Evolutionary conservation across 2,888 invertebrate species (phyloP).

Genomic region (Allophyes oxyacanthae): DNA sequence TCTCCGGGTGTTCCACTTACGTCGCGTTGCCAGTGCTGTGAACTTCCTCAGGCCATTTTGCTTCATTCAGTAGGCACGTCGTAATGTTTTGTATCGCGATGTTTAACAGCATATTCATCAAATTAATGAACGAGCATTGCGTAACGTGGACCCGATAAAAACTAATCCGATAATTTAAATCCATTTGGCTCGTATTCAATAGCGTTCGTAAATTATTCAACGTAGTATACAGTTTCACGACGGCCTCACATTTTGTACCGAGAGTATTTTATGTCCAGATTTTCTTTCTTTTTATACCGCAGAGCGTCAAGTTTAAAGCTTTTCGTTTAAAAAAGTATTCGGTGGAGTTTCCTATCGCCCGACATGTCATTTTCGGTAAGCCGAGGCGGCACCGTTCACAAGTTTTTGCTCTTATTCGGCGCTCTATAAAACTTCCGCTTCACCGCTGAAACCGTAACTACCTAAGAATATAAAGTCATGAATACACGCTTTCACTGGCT

Average conservation of each 20-base stretch:
- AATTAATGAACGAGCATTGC: slow-evolving; percentile 45
- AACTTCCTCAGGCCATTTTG: slow-evolving; percentile 27
- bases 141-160: slow-evolving; percentile 49
- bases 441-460: slow-evolving; percentile 47
- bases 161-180: slow-evolving; percentile 56
- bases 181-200: slow-evolving; percentile 46
- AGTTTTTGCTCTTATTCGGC: slow-evolving; percentile 57
- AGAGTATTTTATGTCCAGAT: slow-evolving; percentile 18
- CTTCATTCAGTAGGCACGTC: slow-evolving; percentile 29
- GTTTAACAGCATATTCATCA: slow-evolving; percentile 49
- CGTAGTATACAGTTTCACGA: slow-evolving; percentile 30
- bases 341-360: slow-evolving; percentile 33
- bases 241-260: slow-evolving; percentile 23
- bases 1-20: slow-evolving; percentile 46
- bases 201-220: slow-evolving; percentile 43
- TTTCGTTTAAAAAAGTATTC: slow-evolving; percentile 32
- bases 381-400: slow-evolving; percentile 46
- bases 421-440: slow-evolving; percentile 60
- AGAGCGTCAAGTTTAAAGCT: slow-evolving; percentile 34
- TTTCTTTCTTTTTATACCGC: slow-evolving; percentile 28
- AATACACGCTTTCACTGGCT: slow-evolving; percentile 19
- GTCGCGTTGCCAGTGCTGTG: slow-evolving; percentile 41
- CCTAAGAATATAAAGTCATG: slow-evolving; percentile 44
- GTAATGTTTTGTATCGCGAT: slow-evolving; percentile 23
- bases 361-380: slow-evolving; percentile 60